Evolutionary conservation across 2,888 invertebrate genomes (phyloP).

Genomic region (Caenorhabditis afra): DNA sequence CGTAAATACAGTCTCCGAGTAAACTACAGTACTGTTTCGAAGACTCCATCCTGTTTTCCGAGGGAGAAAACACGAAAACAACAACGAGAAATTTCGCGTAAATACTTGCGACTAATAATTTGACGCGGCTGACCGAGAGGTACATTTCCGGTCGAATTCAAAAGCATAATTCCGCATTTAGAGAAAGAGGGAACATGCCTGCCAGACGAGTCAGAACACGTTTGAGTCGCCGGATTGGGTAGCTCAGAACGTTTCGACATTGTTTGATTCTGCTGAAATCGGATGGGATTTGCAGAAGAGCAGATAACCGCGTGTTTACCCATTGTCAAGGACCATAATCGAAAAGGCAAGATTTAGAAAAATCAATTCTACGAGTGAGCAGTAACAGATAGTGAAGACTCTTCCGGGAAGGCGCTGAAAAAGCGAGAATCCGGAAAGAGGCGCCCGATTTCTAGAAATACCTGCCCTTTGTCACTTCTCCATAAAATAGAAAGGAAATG

Average conservation of each 20-base stretch:
- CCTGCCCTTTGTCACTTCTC: slow-evolving; percentile 3
- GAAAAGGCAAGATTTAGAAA: no score
- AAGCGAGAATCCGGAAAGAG: slow-evolving; percentile 10
- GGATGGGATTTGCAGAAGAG: not conserved
- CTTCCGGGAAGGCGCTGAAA: slow-evolving; percentile 3
- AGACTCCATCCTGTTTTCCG: no score
- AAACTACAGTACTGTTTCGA: no score
- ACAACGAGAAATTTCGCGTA: no score
- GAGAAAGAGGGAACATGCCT: slow-evolving; percentile 40
- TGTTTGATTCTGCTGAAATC: slow-evolving; percentile 17
- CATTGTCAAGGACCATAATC: no score
- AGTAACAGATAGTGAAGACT: slow-evolving; percentile 16
- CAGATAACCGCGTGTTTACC: not conserved
- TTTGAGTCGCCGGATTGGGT: slow-evolving; percentile 18
- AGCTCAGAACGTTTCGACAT: slow-evolving; percentile 21
- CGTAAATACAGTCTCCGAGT: no score
- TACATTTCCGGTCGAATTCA: slow-evolving; percentile 26
- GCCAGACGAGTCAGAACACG: slow-evolving; percentile 1
- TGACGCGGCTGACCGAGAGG: no score
- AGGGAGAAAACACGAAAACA: no score
- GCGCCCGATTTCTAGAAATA: not conserved
- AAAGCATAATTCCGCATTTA: slow-evolving; percentile 9
- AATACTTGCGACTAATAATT: no score
- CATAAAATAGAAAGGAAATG: slow-evolving; percentile 12
- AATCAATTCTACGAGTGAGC: slow-evolving; percentile 25